Percentiles rank a stretch among this genome's conserved stretches.
Conservation (phyloP, 2,113 vertebrate species). For the Spheniscus mendiculus region DNA sequence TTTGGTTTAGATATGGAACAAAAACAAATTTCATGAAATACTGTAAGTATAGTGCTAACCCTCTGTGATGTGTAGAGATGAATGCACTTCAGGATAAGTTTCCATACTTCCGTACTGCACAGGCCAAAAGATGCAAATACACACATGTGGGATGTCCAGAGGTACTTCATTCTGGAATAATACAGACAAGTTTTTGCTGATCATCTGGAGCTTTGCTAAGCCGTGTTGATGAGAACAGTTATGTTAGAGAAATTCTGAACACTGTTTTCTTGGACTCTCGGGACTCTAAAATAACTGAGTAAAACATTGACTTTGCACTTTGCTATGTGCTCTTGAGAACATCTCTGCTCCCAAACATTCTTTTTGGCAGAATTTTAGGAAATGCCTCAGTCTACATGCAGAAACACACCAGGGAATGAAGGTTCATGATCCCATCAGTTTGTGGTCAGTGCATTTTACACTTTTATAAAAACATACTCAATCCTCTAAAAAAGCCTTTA, state of each 20-base stretch:
- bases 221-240: neutral
- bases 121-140: conserved; percentile 89
- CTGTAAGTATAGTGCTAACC: conserved; percentile 57
- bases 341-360: neutral
- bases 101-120: conserved; percentile 88
- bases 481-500: neutral
- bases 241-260: neutral
- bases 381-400: neutral
- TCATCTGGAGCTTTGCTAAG: neutral
- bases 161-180: conserved; percentile 91
- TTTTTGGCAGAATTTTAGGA: neutral
- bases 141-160: conserved; percentile 98
- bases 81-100: conserved; percentile 73
- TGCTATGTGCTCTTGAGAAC: neutral
- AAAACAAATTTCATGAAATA: neutral
- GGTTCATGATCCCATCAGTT: neutral
- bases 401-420: neutral
- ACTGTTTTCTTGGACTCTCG: neutral
- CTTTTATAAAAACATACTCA: neutral
- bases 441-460: neutral
- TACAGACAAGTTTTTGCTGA: neutral
- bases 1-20: neutral
- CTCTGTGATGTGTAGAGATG: conserved; percentile 75
- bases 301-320: neutral
- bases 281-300: neutral